These are phyloP conservation scores for Calliopsis andreniformis DNA, from an alignment of 1,140 invertebrate genomes.

Conservation along the genomic window DNA sequence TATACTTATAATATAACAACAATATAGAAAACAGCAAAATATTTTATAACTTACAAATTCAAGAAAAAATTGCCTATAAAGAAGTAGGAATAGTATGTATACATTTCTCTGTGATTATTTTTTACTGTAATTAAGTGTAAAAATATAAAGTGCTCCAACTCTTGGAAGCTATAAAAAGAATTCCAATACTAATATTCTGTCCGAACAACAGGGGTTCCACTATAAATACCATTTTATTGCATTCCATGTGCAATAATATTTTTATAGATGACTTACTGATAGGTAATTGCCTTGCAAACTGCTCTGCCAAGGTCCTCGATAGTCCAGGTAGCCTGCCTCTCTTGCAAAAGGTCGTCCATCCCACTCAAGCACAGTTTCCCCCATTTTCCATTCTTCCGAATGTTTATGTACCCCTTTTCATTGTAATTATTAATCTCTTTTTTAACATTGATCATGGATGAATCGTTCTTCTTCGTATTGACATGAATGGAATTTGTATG, in stretches of 20 bases:
- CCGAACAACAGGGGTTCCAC: too few species aligned
- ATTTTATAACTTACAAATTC: too few species aligned
- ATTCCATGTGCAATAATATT: neutral
- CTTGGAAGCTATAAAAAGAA: too few species aligned
- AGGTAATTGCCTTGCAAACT: constrained; percentile 90
- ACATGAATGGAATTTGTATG: constrained; percentile 55
- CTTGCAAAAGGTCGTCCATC: constrained; percentile 63
- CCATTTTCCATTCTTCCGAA: constrained; percentile 89
- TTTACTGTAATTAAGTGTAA: too few species aligned
- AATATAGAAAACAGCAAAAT: too few species aligned
- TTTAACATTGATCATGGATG: constrained; percentile 29
- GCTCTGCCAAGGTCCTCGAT: constrained; percentile 88
- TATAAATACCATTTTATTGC: too few species aligned
- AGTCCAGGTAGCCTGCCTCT: constrained; percentile 79
- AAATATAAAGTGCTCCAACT: too few species aligned
- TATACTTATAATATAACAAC: too few species aligned
- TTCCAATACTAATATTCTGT: too few species aligned
- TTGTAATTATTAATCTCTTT: constrained; percentile 75
- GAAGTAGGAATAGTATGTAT: too few species aligned
- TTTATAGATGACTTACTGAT: constrained; percentile 83
- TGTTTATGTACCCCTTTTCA: constrained; percentile 86
- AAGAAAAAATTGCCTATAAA: too few species aligned
- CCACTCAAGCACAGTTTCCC: constrained; percentile 86
- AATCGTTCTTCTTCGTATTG: constrained; percentile 41
- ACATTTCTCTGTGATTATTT: too few species aligned